Percentiles rank a stretch among this genome's conserved stretches.
These are phyloP conservation scores for Macrostomum lignano DNA, from an alignment of 1,140 invertebrate genomes.

Conservation along the genomic window DNA sequence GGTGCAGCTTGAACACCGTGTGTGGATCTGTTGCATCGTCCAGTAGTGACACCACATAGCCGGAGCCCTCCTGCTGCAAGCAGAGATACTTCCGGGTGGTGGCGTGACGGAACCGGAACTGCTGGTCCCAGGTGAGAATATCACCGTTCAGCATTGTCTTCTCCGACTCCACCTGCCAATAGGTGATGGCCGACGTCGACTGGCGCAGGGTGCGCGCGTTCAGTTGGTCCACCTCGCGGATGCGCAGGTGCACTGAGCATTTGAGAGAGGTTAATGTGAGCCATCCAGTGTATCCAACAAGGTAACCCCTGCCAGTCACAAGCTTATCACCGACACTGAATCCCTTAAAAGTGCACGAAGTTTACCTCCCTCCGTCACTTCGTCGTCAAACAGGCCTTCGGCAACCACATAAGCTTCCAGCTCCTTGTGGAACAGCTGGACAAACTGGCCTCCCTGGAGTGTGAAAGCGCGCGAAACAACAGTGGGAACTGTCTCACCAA, in stretches of 20 bases:
- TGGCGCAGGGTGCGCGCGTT: constrained; percentile 8
- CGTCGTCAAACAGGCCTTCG: constrained; percentile 9
- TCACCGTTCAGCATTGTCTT: constrained; percentile 7
- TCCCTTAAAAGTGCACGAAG: neutral
- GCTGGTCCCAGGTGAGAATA: constrained; percentile 9
- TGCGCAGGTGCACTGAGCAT: constrained; percentile 8
- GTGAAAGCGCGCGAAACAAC: neutral
- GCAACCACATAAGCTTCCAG: constrained; percentile 8
- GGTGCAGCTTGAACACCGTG: constrained; percentile 10
- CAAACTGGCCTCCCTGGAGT: constrained; percentile 7
- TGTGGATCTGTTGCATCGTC: constrained; percentile 8
- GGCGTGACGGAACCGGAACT: constrained; percentile 8
- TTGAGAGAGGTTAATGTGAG: too few species aligned
- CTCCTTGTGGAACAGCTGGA: constrained; percentile 9
- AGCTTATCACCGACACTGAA: too few species aligned
- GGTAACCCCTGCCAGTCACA: neutral
- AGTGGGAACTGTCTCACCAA: neutral
- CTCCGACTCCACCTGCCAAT: constrained; percentile 9
- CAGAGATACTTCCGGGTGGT: constrained; percentile 9
- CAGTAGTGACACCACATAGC: constrained; percentile 15
- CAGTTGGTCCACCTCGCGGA: constrained; percentile 8
- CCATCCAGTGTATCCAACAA: neutral
- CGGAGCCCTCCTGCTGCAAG: too few species aligned
- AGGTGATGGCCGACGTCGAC: constrained; percentile 9
- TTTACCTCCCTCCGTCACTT: constrained; percentile 8